Conservation (phyloP, 2,797 vertebrate genomes). For the Melanotaenia nigrans region DNA sequence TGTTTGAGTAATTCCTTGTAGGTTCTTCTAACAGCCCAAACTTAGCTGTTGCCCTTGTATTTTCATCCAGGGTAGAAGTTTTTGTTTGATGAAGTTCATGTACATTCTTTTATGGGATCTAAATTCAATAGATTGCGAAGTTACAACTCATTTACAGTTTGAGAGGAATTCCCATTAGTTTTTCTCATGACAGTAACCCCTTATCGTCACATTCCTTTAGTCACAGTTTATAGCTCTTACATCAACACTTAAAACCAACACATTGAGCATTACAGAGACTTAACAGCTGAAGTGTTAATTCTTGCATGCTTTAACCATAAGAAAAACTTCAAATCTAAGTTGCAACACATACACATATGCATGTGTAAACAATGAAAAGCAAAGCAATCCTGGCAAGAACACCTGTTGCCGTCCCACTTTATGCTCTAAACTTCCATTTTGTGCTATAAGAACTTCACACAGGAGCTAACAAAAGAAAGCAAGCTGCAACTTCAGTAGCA, state of each 20-base stretch:
- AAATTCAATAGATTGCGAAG: conserved; percentile 8
- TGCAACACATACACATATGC: too few species aligned
- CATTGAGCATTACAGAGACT: conserved; percentile 1
- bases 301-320: too few species aligned
- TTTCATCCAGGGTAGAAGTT: background rate
- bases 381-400: too few species aligned
- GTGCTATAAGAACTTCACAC: too few species aligned
- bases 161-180: conserved; percentile 16
- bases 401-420: too few species aligned
- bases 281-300: background rate
- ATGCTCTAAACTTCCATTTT: too few species aligned
- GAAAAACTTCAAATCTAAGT: too few species aligned
- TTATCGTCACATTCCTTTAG: conserved; percentile 2
- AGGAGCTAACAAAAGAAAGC: too few species aligned
- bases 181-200: background rate
- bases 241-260: background rate
- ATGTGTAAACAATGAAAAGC: too few species aligned
- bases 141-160: conserved; percentile 14
- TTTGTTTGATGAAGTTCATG: background rate
- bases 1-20: conserved; percentile 4
- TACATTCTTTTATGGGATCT: conserved; percentile 3
- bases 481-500: too few species aligned
- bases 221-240: background rate
- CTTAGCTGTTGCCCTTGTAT: background rate
- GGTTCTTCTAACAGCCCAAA: conserved; percentile 14